Evolutionary conservation across 2,797 vertebrate species (phyloP), one percentile per base, ranked within the genome.

Genomic region (Mus spretus): DNA sequence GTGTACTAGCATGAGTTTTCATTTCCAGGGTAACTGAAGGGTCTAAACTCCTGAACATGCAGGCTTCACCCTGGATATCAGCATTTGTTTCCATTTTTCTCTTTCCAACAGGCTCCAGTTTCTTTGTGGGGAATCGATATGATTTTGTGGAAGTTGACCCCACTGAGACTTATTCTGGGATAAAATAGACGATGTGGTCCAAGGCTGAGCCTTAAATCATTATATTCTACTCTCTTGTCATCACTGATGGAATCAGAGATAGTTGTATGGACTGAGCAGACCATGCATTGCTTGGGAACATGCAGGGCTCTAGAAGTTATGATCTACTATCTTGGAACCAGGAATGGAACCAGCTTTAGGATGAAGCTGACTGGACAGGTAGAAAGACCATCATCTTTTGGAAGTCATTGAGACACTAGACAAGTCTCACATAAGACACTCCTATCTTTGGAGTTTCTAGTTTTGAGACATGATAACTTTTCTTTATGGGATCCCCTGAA

Each of bases 381-480:
- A 74, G 53, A 78, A 94, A 96, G 80, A 92, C 31, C 22, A 63
- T 47, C 37, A n/a, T 83, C 37, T 84, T 85, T 65, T 20, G 34
- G 75, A 34, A 93, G 61, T 59, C 34, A 87, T n/a, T 75, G 82
- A 95, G 87, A 61, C 55, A 34, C 3, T 89, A 53, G 55, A 78
- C 8, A 55, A 57, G 13, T 37, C 15, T 90, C 47, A 65, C 7
- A 53, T 65, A 55, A 91, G 90, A 34, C 6, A 59, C n/a, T 28
- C 55, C 34, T 37, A 9, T 74, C 22, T 89, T 78, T 95, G 59
- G 55, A 34, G 89, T 89, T 95, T 89, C 84, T 22, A 67, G n/a
- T 91, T 91, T 67, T 28, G 4, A 89, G 86, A 81, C 8, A 17
- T 10, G 26, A 65, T 34, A 50, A 10, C n/a, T 89, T 85, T 84